These are phyloP conservation scores for Paradoxurus hermaphroditus DNA, from an alignment of 2,113 vertebrate genomes.

Conservation along the genomic window DNA sequence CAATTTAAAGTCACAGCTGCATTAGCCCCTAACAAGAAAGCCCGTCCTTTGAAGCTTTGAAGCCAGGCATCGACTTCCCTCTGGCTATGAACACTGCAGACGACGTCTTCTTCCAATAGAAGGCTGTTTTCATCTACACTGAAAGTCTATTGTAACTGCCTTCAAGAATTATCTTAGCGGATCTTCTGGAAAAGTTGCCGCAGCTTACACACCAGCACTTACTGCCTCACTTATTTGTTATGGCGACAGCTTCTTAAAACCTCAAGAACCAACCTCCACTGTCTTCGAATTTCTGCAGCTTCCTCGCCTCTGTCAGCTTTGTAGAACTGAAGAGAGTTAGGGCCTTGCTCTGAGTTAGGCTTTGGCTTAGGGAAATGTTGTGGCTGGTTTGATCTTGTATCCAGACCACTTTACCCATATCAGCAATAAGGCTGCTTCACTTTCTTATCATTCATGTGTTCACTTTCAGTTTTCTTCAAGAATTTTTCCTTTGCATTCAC, in stretches of 20 bases:
- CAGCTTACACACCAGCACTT: not conserved
- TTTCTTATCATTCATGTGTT: not conserved
- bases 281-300: not conserved
- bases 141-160: not conserved
- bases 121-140: not conserved
- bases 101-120: not conserved
- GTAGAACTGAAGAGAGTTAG: not conserved
- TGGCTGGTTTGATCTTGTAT: not conserved
- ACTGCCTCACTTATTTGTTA: not conserved
- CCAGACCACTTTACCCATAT: not conserved
- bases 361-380: not conserved
- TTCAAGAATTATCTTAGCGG: not conserved
- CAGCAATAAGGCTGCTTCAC: not conserved
- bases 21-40: not conserved
- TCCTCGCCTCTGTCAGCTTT: not conserved
- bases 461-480: not conserved
- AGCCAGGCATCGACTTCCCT: not conserved
- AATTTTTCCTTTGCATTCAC: not conserved
- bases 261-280: not conserved
- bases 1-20: not conserved
- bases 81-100: not conserved
- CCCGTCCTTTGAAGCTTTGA: not conserved
- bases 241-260: not conserved
- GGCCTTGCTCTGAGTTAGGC: not conserved
- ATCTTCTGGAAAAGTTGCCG: not conserved